These are phyloP conservation scores for Agraylea sexmaculata DNA, from an alignment of 1,140 invertebrate genomes.

Conservation along the genomic window DNA sequence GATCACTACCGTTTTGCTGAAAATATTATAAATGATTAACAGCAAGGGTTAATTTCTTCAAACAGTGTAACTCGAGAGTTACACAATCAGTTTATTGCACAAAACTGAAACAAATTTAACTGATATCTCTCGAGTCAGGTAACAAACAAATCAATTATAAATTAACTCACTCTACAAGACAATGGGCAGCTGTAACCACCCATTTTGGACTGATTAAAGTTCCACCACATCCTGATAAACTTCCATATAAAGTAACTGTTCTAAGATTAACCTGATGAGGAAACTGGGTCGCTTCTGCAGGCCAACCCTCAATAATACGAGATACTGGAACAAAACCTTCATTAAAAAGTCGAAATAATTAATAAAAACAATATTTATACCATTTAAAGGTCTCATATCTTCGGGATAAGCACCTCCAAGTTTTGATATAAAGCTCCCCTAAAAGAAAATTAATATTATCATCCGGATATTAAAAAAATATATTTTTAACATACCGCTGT, in stretches of 20 bases:
- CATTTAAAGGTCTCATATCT: too few relatives aligned
- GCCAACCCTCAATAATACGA: slow-evolving; percentile 32
- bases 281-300: slow-evolving; percentile 32
- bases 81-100: not conserved
- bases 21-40: too few relatives aligned
- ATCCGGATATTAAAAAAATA: too few relatives aligned
- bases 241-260: slow-evolving; percentile 24
- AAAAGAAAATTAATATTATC: too few relatives aligned
- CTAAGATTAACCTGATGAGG: slow-evolving; percentile 40
- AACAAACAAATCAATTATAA: not conserved
- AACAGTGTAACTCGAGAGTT: not conserved
- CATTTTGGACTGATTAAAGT: slow-evolving; percentile 40
- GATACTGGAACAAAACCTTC: too few relatives aligned
- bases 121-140: not conserved
- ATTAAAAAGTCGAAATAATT: too few relatives aligned
- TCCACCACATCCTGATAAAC: slow-evolving; percentile 42
- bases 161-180: slow-evolving; percentile 32
- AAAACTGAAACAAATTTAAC: not conserved
- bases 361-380: too few relatives aligned
- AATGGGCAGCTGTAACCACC: slow-evolving; percentile 52
- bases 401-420: too few relatives aligned
- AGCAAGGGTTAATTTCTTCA: not conserved
- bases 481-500: too few relatives aligned
- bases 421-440: too few relatives aligned
- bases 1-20: not conserved